These are phyloP conservation scores for Epistrophe grossulariae DNA, from an alignment of 2,888 invertebrate genomes.

Conservation along the genomic window DNA sequence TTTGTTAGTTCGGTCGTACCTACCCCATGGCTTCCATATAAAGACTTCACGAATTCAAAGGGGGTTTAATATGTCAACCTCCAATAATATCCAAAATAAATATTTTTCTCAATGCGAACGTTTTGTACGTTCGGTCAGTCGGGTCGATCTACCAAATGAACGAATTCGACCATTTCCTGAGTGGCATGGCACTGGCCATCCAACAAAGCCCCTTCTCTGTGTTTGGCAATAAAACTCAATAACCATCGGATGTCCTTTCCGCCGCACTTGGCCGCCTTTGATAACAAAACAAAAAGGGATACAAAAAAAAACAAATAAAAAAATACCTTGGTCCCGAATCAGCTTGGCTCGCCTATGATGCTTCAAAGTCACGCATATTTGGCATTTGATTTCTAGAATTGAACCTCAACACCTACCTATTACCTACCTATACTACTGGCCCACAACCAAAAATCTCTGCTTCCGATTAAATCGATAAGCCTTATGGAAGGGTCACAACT, in stretches of 20 bases:
- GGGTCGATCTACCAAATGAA: conserved; percentile 21
- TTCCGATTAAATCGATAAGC: conserved; percentile 59
- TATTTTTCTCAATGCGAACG: conserved; percentile 56
- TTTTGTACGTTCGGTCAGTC: not conserved
- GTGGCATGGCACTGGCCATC: not conserved
- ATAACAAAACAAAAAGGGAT: conserved; percentile 2
- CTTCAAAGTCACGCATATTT: conserved; percentile 70
- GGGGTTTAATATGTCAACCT: conserved; percentile 27
- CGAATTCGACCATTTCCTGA: conserved; percentile 51
- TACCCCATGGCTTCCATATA: not conserved
- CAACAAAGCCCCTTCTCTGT: conserved; percentile 11
- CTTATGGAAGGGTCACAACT: conserved; percentile 17
- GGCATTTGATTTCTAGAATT: conserved; percentile 59
- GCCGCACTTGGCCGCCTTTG: conserved; percentile 27
- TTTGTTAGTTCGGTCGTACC: conserved; percentile 49
- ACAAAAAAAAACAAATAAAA: not conserved
- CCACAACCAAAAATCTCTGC: conserved; percentile 22
- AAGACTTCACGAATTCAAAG: conserved; percentile 2
- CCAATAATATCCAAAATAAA: conserved; percentile 62
- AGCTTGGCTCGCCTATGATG: conserved; percentile 36
- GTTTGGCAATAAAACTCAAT: conserved; percentile 58
- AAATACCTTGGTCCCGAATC: conserved; percentile 15
- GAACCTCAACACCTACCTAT: not conserved
- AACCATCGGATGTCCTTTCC: conserved; percentile 56
- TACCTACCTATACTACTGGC: not conserved